These are phyloP conservation scores for Brachyistius frenatus DNA, from an alignment of 2,113 vertebrate species.

Conservation along the genomic window DNA sequence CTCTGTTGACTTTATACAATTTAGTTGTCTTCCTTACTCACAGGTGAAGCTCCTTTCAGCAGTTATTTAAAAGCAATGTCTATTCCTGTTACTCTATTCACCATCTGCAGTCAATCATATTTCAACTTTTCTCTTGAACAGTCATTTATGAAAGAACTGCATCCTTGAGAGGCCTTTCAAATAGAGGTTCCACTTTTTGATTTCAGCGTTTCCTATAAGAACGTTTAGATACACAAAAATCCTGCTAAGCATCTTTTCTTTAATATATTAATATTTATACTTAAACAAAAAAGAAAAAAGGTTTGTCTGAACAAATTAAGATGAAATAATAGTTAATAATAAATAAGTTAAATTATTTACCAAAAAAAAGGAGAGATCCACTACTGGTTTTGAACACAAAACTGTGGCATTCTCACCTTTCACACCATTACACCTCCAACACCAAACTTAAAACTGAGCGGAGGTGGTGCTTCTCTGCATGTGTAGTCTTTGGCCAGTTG, in stretches of 20 bases:
- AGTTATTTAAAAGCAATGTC: slow-evolving; percentile 31
- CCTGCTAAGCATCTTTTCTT: slow-evolving; percentile 1
- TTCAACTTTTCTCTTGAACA: slow-evolving; percentile 8
- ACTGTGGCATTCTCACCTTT: background rate
- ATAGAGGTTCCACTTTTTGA: slow-evolving; percentile 1
- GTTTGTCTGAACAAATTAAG: slow-evolving; percentile 9
- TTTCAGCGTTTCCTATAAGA: background rate
- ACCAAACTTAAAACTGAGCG: slow-evolving; percentile 21
- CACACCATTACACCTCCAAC: background rate
- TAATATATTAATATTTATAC: slow-evolving; percentile 6
- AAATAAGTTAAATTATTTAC: background rate
- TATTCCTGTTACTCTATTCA: slow-evolving; percentile 31
- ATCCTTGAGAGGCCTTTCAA: background rate
- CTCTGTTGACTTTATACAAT: slow-evolving; percentile 5
- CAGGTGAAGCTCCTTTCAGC: slow-evolving; percentile 5
- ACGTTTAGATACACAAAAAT: slow-evolving; percentile 5
- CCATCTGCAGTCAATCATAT: slow-evolving; percentile 52
- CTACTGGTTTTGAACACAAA: background rate
- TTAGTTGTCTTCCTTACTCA: slow-evolving; percentile 2
- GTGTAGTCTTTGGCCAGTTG: slow-evolving; percentile 39
- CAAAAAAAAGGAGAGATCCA: background rate
- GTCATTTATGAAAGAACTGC: slow-evolving; percentile 22
- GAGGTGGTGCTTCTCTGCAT: slow-evolving; percentile 7
- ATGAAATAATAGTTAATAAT: slow-evolving; percentile 7
- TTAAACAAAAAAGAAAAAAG: background rate